Evolutionary conservation across 1,140 invertebrate species (phyloP).

Genomic region (Drosophila kikkawai): DNA sequence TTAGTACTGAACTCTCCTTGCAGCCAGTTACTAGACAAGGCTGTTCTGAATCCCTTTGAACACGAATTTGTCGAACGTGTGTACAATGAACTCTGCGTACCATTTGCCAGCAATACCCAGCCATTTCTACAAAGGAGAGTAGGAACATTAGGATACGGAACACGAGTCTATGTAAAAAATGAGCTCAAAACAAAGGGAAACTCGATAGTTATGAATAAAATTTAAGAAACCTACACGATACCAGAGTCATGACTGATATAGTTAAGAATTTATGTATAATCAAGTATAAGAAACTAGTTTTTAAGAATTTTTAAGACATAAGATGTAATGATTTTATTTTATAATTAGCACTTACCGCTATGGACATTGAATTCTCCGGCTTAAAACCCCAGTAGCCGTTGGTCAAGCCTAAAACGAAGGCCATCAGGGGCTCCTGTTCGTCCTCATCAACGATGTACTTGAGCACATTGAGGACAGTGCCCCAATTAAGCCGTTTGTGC

Average conservation of each 20-base stretch:
- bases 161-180: not conserved
- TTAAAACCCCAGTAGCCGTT: constrained; percentile 40
- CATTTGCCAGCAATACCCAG: constrained; percentile 32
- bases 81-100: constrained; percentile 55
- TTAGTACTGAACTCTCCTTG: not conserved
- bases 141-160: not conserved
- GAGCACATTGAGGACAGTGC: constrained; percentile 32
- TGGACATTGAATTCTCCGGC: constrained; percentile 22
- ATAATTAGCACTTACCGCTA: constrained; percentile 20
- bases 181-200: not conserved
- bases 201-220: not conserved
- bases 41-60: constrained; percentile 19
- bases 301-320: not conserved
- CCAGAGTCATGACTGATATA: not conserved
- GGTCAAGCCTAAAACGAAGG: constrained; percentile 40
- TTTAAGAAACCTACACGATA: not conserved
- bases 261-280: not conserved
- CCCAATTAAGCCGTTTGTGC: not conserved
- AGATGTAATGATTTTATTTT: not conserved
- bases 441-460: constrained; percentile 47
- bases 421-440: constrained; percentile 40
- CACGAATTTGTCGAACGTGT: constrained; percentile 50
- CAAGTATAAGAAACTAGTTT: not conserved
- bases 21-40: constrained; percentile 2
- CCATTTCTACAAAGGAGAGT: constrained; percentile 37